Evolutionary conservation across 2,797 vertebrate species (phyloP), one percentile per base, ranked within the genome.

Genomic region (Heterohyrax brucei): DNA sequence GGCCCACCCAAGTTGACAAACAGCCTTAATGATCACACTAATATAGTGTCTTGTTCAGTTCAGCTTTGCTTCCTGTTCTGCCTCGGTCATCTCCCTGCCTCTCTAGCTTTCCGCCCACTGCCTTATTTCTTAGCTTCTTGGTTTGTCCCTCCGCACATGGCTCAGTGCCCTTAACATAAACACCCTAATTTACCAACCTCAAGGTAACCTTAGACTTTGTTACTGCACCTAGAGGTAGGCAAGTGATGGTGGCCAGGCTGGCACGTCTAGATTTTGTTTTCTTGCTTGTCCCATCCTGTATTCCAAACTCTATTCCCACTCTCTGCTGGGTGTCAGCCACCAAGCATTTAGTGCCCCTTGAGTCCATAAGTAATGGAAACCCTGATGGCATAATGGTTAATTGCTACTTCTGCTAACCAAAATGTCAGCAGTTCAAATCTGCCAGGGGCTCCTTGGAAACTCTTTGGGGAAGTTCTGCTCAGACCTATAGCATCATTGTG

Each of bases 141-240:
- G n/a, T 48, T 94, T 78, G 12, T 62, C 14, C 53, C 28, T 87
- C 7, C 13, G 16, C 1, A 21, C 50, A 39, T 78, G 77, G 39
- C 59, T 78, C 76, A 53, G 28, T 78, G 48, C 76, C 28, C 93
- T 95, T 96, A 92, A 96, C 97, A 97, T 84, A 96, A 86, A 21
- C 96, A 90, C 89, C 97, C 97, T 94, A 97, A 95, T 97, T 86
- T 95, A 77, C 70, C 56, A 39, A 73, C 70, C n/a, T 39, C 53
- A 91, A 95, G 56, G 66, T 48, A 87, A 81, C 3, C 0, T 96
- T 96, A 88, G 91, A 78, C 76, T 97, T 95, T 96, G 89, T 90
- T 91, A 81, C 83, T 93, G 62, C 77, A 94, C 95, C 95, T 84
- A 95, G 75, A 86, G 91, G 44, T 64, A 97, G 96, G 86, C 81